phyloP scores from a whole-genome alignment of 2,113 vertebrate genomes.

The Centropus unirufus region DNA sequence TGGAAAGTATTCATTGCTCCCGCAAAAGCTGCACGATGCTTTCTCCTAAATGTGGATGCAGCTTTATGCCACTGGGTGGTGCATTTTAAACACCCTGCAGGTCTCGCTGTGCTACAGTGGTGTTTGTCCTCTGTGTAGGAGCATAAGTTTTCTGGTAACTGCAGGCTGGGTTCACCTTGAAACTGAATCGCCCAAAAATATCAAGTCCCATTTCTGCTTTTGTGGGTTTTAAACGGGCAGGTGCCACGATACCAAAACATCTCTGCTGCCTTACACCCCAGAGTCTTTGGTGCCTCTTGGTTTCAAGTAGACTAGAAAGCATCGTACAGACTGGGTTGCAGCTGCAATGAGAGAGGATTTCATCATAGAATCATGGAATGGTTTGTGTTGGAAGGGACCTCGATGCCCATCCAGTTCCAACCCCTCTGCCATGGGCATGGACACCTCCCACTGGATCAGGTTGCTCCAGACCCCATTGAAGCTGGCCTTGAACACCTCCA shows the following conservation, averaged over 20 bases:
- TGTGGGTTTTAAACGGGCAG: background rate
- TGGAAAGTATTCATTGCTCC: fast-evolving
- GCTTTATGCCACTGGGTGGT: constrained; percentile 39
- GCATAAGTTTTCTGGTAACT: background rate
- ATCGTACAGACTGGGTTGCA: background rate
- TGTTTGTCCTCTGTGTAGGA: fast-evolving
- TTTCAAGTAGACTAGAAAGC: background rate
- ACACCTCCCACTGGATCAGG: too few species aligned
- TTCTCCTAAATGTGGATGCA: background rate
- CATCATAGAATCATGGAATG: too few species aligned
- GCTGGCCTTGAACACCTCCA: too few species aligned
- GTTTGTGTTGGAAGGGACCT: too few species aligned
- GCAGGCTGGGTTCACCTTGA: background rate
- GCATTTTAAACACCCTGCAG: background rate
- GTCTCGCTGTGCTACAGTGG: fast-evolving
- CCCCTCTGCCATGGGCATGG: too few species aligned
- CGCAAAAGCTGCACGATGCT: fast-evolving
- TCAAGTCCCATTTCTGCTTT: background rate
- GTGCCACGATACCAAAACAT: fast-evolving
- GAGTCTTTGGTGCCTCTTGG: background rate
- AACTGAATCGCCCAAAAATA: background rate
- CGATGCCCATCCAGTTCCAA: too few species aligned
- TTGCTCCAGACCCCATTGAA: too few species aligned
- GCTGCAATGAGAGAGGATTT: background rate
- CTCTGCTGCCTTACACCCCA: background rate